A percentile compares a stretch with the other conserved stretches of the same genome.
phyloP scores from a whole-genome alignment of 1,140 invertebrate genomes.

The Oncopodura yosiiana region DNA sequence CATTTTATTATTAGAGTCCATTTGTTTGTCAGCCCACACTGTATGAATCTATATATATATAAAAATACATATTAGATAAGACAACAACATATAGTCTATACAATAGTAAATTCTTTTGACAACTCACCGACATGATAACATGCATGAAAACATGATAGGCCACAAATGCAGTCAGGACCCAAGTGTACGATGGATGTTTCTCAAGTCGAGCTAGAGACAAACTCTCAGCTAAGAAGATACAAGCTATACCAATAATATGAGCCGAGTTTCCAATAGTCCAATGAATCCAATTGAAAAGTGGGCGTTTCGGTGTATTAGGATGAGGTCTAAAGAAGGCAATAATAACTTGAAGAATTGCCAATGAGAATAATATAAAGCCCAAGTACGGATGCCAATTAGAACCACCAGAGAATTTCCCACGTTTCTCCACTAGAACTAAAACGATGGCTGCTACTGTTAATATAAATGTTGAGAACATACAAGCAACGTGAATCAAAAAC shows the following conservation, averaged over 20 bases:
- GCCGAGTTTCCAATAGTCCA: conserved; percentile 87
- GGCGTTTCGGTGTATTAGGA: conserved; percentile 65
- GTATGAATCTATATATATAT: conserved; percentile 27
- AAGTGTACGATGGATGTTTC: conserved; percentile 46
- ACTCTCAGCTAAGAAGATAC: conserved; percentile 82
- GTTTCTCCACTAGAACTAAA: conserved; percentile 72
- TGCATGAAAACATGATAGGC: conserved; percentile 80
- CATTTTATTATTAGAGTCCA: conserved; percentile 20
- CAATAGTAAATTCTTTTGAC: conserved; percentile 31
- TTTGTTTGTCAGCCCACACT: conserved; percentile 30
- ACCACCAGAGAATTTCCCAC: conserved; percentile 48
- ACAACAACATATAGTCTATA: conserved; percentile 34
- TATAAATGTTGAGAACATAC: conserved; percentile 72
- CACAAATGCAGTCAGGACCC: conserved; percentile 70
- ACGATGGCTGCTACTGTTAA: conserved; percentile 67
- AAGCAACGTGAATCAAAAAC: conserved; percentile 78
- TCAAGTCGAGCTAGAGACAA: conserved; percentile 74
- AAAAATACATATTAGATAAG: conserved; percentile 25
- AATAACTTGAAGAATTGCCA: conserved; percentile 73
- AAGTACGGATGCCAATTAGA: conserved; percentile 69
- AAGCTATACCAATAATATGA: conserved; percentile 78
- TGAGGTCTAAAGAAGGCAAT: conserved; percentile 77
- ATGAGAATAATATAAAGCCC: conserved; percentile 61
- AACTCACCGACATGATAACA: conserved; percentile 74
- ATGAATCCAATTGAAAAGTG: conserved; percentile 89